Evolutionary conservation across 1,140 invertebrate species (phyloP), one percentile per base, ranked within the genome.

Genomic region (Lethrus apterus): DNA sequence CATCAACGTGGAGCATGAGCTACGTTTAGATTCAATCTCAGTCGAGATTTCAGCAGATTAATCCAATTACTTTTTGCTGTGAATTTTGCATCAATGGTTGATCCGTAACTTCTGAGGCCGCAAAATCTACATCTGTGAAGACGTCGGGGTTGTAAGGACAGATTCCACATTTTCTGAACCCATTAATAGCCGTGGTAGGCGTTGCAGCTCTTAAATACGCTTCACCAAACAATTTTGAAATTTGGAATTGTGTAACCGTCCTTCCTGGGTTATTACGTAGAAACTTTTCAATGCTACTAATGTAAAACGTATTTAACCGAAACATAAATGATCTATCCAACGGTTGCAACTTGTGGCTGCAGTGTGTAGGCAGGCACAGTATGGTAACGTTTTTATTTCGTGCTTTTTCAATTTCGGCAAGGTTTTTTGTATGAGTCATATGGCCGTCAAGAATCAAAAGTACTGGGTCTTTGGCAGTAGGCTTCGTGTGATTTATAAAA

Each of bases 321-420:
- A 51, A 60, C 57, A 68, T 66, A 40, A 68, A 59, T 11, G 38
- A 41, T 29, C 63, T 50, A 54, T 69, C 62, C 30, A 61, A 20
- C 1, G 59, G 65, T 38, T 68, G 66, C 2, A 65, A 13, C 34
- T 42, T 51, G 38, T 36, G 31, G 9, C 44, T 40, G 7, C 44
- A 26, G 17, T 51, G 36, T 18, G 26, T 20, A 9, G 49, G 24
- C 3, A 44, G 14, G 15, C 42, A 44, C 19, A 51, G 4, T 7
- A 51, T 40, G n/a, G 18, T n/a, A 14, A 51, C 45, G 33, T 36
- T 30, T 14, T 51, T 47, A 2, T 1, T 23, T 41, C 10, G 32
- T 20, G 44, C 35, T 20, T 4, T 30, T 34, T 47, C 31, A 32
- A 3, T 21, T 15, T 38, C 8, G 8, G 54, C 15, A 17, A 67